These are phyloP conservation scores for Trogon surrucura DNA, from an alignment of 2,113 vertebrate genomes.

Conservation along the genomic window DNA sequence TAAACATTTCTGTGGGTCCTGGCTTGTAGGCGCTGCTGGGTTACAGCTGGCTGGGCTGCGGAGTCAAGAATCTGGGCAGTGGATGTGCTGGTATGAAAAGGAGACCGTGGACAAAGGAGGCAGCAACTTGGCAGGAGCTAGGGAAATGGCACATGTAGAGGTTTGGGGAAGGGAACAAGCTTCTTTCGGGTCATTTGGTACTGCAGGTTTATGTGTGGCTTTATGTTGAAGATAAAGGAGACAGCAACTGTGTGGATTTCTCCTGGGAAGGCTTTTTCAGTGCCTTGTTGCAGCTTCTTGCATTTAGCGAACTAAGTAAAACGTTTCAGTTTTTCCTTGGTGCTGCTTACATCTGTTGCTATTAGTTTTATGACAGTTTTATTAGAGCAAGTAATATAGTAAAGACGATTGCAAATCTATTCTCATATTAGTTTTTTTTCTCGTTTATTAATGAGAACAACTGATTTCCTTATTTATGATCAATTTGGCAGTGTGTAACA, in stretches of 20 bases:
- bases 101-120: not conserved
- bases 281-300: conserved; percentile 7
- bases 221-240: not conserved
- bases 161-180: not conserved
- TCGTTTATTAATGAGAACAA: not conserved
- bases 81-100: not conserved
- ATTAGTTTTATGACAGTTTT: conserved; percentile 13
- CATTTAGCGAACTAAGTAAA: not conserved
- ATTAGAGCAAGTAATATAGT: conserved; percentile 17
- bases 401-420: conserved; percentile 18
- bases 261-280: not conserved
- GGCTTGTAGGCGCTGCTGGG: not conserved
- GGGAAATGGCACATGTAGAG: not conserved
- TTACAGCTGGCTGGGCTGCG: not conserved
- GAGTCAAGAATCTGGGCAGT: not conserved
- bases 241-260: not conserved
- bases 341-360: not conserved
- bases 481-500: not conserved
- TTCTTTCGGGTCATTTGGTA: not conserved
- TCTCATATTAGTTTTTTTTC: not conserved
- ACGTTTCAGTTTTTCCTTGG: not conserved
- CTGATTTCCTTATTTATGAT: conserved; percentile 1
- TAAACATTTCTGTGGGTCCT: conserved; percentile 6
- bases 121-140: not conserved
- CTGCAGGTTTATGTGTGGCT: not conserved